Evolutionary conservation across 37 sponge, comb jelly and placozoan species (phyloP).

Genomic region (Cliona cf. orientalis): DNA sequence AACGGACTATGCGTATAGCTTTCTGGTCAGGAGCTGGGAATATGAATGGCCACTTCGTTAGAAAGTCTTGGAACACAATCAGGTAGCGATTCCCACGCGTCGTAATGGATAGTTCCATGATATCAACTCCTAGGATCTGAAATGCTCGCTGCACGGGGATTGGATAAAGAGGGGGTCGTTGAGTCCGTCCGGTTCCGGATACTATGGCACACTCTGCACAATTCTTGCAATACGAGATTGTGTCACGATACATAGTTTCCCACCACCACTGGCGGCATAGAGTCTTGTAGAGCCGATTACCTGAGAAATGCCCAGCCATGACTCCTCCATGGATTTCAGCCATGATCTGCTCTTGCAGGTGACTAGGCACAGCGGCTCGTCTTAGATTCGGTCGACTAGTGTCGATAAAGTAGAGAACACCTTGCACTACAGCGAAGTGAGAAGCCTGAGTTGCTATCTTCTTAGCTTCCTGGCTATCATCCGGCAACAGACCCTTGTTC

Average conservation of each 20-base stretch:
- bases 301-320: constrained; percentile 60
- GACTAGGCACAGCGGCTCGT: constrained; percentile 44
- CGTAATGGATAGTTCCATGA: constrained; percentile 51
- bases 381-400: constrained; percentile 3
- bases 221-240: constrained; percentile 15
- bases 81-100: constrained; percentile 41
- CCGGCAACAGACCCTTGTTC: constrained; percentile 27
- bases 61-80: constrained; percentile 62
- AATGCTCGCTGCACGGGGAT: constrained; percentile 54
- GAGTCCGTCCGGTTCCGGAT: not conserved
- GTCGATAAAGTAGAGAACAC: constrained; percentile 43
- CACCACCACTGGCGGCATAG: constrained; percentile 38
- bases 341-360: constrained; percentile 26
- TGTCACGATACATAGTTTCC: constrained; percentile 54
- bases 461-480: not conserved
- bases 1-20: constrained; percentile 1
- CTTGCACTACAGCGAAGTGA: constrained; percentile 17
- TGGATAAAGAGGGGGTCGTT: constrained; percentile 48
- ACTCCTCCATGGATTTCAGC: constrained; percentile 41
- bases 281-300: constrained; percentile 27
- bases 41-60: too few relatives aligned
- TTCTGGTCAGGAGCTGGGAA: constrained; percentile 58
- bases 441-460: constrained; percentile 17
- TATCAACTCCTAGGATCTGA: constrained; percentile 56
- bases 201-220: constrained; percentile 57